Conservation (phyloP, 2,113 vertebrate species). For the Albula goreensis region DNA sequence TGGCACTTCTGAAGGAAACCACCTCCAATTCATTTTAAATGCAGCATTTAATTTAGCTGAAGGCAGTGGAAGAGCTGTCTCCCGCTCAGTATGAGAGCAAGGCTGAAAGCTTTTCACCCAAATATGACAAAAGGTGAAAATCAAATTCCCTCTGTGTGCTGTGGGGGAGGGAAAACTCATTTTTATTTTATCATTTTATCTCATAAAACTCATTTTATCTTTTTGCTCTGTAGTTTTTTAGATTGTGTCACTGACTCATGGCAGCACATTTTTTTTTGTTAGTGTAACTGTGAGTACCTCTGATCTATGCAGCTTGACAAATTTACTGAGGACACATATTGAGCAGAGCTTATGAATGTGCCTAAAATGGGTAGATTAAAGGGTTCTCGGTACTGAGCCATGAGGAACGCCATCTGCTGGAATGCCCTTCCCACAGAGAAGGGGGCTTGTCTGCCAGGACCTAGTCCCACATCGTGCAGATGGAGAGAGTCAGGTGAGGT, state of each 20-base stretch:
- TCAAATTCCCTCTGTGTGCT: neutral
- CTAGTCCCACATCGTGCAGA: neutral
- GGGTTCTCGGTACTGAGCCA: neutral
- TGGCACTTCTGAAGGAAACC: constrained; percentile 29
- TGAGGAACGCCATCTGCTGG: neutral
- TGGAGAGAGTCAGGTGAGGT: neutral
- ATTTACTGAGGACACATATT: neutral
- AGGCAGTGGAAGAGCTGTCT: neutral
- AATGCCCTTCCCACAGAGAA: neutral
- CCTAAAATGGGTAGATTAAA: neutral
- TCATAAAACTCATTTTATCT: no score
- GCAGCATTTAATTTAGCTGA: constrained; percentile 1
- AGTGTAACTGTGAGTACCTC: neutral
- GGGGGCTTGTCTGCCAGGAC: neutral
- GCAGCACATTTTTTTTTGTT: no score
- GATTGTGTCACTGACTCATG: no score
- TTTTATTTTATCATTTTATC: neutral
- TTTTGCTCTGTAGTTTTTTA: neutral
- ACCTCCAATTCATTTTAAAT: neutral
- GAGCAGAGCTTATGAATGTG: neutral
- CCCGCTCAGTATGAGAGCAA: neutral
- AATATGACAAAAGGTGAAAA: neutral
- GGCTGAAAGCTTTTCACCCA: constrained; percentile 4
- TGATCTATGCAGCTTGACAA: neutral
- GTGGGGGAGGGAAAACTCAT: constrained; percentile 7